A percentile compares a stretch with the other conserved stretches of the same genome.
Evolutionary conservation across 2,888 invertebrate species (phyloP).

Genomic region (Patella ulyssiponensis): DNA sequence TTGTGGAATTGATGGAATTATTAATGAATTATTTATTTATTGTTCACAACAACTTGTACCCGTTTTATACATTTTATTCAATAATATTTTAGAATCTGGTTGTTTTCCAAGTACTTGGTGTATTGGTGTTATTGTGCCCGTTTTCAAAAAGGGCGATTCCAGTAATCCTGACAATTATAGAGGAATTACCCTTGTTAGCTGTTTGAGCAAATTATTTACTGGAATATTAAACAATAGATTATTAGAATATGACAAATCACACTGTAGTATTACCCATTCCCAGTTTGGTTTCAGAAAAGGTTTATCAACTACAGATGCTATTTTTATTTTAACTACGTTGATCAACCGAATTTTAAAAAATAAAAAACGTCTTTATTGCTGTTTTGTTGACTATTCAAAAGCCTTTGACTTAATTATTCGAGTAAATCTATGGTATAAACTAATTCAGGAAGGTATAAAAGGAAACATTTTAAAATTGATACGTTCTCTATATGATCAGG

Average conservation of each 20-base stretch:
- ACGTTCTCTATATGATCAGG: conserved; percentile 4
- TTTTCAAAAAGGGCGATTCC: conserved; percentile 32
- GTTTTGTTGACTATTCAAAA: conserved; percentile 33
- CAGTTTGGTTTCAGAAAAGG: conserved; percentile 33
- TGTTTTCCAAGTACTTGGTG: conserved; percentile 29
- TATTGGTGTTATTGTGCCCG: conserved; percentile 27
- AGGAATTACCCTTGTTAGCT: conserved; percentile 33
- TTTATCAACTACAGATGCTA: conserved; percentile 27
- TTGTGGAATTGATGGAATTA: conserved; percentile 21
- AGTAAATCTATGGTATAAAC: conserved; percentile 21
- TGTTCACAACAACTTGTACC: conserved; percentile 21
- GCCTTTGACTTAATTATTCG: conserved; percentile 32
- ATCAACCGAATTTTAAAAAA: conserved; percentile 23
- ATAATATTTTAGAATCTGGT: conserved; percentile 29
- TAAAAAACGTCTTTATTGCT: conserved; percentile 26
- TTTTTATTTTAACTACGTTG: conserved; percentile 27
- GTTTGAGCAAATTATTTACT: conserved; percentile 36
- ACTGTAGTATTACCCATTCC: conserved; percentile 27
- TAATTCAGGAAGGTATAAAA: conserved; percentile 15
- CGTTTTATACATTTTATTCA: conserved; percentile 24
- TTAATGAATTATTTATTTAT: conserved; percentile 31
- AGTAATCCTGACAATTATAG: conserved; percentile 36
- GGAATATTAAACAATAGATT: conserved; percentile 31
- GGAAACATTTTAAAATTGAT: conserved; percentile 22
- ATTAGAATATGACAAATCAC: conserved; percentile 25